Base-by-base conservation (phyloP, 1,140 invertebrate genomes). In the Berghia stephanieae region DNA sequence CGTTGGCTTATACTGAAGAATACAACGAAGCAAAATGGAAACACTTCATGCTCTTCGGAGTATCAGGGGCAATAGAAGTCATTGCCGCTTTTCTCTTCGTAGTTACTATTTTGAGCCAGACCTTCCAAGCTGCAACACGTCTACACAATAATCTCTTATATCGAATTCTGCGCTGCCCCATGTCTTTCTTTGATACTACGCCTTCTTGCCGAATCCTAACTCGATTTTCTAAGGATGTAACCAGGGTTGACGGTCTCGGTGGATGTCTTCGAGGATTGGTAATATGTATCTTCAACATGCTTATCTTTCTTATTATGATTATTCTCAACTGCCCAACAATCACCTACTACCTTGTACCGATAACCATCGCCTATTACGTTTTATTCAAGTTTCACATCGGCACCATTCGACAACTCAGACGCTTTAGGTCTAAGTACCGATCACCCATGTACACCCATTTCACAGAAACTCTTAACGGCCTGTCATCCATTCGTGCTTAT, bases 121-220 rank as follows among this genome's bases (percentile, higher is more conserved):
- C 80, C 73, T 78, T 86, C 13, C 38, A 74, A 5, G 88, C 88
- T 31, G 84, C 85, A 4, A 76, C 77, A 40, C 78, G 78, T 24
- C 81, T 89, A n/a, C 88, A 89, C 70, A 34, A 77, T 27, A 79
- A 79, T 34, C 78, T 91, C 67, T 79, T 90, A 2, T 36, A 81
- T 27, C 86, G 83, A 76, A 88, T 92, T 57, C 81, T 93, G 40
- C 87, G 90, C 79, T 89, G 89, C 55, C 91, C 91, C 43, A 88
- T 92, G 88, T 88, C 89, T 84, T 93, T 92, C 86, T 93, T 92
- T 82, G 93, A 94, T 84, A 88, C 90, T 21, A 93, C 93, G 31
- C 92, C 92, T 5, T 87, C 90, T 40, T 91, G 92, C 68, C 87
- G 92, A 83, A 91, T 93, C 79, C 86, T 92, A 82, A 93, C 92